Conservation (phyloP, 2,113 vertebrate species). For the Pycnonotus jocosus region DNA sequence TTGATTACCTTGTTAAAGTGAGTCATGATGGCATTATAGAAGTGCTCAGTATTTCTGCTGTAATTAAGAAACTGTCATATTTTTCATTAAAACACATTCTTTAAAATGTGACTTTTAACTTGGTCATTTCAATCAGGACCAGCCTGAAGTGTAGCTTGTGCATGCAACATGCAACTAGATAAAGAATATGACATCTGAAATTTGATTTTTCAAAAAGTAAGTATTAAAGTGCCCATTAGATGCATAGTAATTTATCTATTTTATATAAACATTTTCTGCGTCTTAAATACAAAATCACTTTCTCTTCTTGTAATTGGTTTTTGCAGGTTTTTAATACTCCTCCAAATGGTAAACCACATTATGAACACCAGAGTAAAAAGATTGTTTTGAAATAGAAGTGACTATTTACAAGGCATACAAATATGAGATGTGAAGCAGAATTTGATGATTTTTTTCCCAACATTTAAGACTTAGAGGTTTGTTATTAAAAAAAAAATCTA, state of each 20-base stretch:
- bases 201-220: neutral
- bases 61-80: conserved; percentile 67
- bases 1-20: conserved; percentile 69
- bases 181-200: conserved; percentile 1
- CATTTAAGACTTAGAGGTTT: neutral
- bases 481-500: neutral
- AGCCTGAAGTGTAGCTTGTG: neutral
- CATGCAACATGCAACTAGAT: neutral
- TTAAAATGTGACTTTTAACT: conserved; percentile 49
- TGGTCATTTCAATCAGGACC: conserved; percentile 31
- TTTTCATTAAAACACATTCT: conserved; percentile 68
- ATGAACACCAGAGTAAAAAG: neutral
- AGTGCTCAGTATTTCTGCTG: conserved; percentile 35
- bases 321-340: neutral
- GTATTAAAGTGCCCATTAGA: neutral
- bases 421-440: neutral
- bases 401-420: neutral
- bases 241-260: neutral
- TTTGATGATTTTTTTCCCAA: neutral
- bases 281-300: neutral
- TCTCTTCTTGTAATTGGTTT: neutral
- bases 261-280: neutral
- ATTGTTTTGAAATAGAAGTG: neutral
- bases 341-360: neutral
- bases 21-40: conserved; percentile 59